Evolutionary conservation across 2,888 invertebrate species (phyloP).

Genomic region (Hypena proboscidalis): DNA sequence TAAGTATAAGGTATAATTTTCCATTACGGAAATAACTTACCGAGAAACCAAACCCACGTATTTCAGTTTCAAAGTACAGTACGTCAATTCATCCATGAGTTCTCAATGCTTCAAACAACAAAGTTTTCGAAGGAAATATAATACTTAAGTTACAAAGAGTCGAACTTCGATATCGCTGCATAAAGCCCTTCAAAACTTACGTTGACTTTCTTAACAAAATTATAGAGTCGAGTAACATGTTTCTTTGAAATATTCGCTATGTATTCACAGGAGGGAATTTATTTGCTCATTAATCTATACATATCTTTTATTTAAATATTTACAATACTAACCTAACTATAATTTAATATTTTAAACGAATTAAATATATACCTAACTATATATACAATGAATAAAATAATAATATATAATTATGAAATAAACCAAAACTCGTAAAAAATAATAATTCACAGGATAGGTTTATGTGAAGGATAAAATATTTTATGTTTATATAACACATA

Average conservation of each 20-base stretch:
- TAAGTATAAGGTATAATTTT: neutral
- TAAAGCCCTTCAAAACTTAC: conserved; percentile 21
- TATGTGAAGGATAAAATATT: too few relatives aligned
- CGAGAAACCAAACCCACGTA: neutral
- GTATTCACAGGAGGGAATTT: conserved; percentile 19
- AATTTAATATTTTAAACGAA: too few relatives aligned
- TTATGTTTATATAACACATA: too few relatives aligned
- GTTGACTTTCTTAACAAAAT: conserved; percentile 11
- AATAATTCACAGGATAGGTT: too few relatives aligned
- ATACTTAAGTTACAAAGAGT: conserved; percentile 11
- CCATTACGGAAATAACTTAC: neutral
- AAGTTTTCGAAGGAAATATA: conserved; percentile 10
- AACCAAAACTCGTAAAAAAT: too few relatives aligned
- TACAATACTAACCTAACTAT: too few relatives aligned
- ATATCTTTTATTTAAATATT: too few relatives aligned
- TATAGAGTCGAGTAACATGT: conserved; percentile 11
- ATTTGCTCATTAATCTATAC: too few relatives aligned
- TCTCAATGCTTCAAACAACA: conserved; percentile 7
- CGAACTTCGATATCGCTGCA: conserved; percentile 12
- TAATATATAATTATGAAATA: too few relatives aligned
- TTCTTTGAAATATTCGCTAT: conserved; percentile 23
- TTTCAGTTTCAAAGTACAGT: conserved; percentile 1
- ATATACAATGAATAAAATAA: too few relatives aligned
- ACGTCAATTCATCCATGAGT: conserved; percentile 5
- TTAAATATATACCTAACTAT: too few relatives aligned